Conservation (phyloP, 2,113 vertebrate genomes). For the Rhipidura dahli region DNA sequence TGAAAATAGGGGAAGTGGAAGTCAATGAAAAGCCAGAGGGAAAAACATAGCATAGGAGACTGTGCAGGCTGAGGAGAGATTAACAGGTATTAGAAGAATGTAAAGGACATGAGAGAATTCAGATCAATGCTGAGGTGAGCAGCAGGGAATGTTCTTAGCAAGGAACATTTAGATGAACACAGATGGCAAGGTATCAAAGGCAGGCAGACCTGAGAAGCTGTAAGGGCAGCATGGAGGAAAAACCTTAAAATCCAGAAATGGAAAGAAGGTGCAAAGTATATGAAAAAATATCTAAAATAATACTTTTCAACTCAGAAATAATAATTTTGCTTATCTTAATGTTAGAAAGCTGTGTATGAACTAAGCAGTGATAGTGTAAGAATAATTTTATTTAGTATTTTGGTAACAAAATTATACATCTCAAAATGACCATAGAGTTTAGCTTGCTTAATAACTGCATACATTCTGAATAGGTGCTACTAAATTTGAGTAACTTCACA, state of each 20-base stretch:
- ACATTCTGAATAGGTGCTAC: slow-evolving; percentile 18
- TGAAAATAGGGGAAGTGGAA: not conserved
- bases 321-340: not conserved
- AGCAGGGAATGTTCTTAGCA: not conserved
- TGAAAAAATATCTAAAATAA: not conserved
- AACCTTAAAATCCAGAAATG: not conserved
- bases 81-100: not conserved
- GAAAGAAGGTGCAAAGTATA: not conserved
- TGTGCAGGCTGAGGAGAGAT: not conserved
- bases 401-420: slow-evolving; percentile 12
- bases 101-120: not conserved
- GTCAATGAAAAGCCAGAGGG: not conserved
- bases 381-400: slow-evolving; percentile 67
- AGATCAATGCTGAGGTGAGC: not conserved
- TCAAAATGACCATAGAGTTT: not conserved
- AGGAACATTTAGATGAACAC: not conserved
- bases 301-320: not conserved
- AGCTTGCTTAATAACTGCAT: not conserved
- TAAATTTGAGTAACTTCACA: not conserved
- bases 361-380: not conserved
- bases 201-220: not conserved
- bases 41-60: not conserved
- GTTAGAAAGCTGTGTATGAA: not conserved
- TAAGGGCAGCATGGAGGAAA: not conserved
- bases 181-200: not conserved